phyloP scores from a whole-genome alignment of 1,140 invertebrate genomes.

The Cydia fagiglandana region DNA sequence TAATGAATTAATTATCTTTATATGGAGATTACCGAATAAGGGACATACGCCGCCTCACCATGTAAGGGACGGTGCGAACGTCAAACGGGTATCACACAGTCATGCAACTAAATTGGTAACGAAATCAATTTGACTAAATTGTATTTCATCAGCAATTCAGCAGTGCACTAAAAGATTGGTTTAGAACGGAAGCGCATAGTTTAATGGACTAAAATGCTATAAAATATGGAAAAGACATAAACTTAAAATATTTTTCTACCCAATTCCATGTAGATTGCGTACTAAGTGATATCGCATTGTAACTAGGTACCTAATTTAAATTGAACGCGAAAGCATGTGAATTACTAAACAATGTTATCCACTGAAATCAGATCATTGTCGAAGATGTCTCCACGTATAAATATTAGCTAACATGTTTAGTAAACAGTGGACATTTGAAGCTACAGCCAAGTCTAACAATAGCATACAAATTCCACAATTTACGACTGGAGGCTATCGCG shows the following conservation, averaged over 20 bases:
- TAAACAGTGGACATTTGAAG: constrained; percentile 8
- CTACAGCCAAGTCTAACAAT: constrained; percentile 23
- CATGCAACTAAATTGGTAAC: constrained; percentile 9
- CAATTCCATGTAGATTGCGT: background rate
- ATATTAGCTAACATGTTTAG: constrained; percentile 14
- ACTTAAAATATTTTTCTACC: background rate
- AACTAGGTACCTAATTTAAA: background rate
- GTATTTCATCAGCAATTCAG: background rate
- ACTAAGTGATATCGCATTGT: background rate
- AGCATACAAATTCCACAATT: constrained; percentile 29
- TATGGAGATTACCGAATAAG: constrained; percentile 12
- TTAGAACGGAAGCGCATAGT: background rate
- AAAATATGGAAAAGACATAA: background rate
- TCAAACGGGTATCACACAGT: constrained; percentile 8
- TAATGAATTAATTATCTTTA: constrained; percentile 23
- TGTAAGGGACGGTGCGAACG: background rate
- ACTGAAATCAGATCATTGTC: background rate
- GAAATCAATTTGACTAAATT: background rate
- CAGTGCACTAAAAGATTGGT: background rate
- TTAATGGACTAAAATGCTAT: background rate
- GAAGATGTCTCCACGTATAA: constrained; percentile 10
- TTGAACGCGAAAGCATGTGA: background rate
- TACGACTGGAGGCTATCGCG: constrained; percentile 30
- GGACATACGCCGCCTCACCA: background rate
- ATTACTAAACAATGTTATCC: background rate